Base-by-base conservation (phyloP, 2,113 vertebrate genomes). In the Plestiodon gilberti region DNA sequence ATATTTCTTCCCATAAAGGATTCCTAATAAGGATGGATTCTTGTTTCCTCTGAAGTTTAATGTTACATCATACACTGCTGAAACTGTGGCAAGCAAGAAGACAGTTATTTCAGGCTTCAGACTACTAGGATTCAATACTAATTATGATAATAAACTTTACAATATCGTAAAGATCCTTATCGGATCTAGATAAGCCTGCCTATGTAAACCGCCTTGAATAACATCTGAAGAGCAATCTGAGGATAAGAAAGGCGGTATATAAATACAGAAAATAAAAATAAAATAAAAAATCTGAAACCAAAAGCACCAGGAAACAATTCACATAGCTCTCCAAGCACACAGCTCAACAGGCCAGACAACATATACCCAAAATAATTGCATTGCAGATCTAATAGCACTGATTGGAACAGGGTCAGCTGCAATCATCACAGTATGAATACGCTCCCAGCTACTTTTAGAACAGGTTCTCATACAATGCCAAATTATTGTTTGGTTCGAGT, bases 31-130 rank as follows among this genome's bases (percentile, higher is more conserved):
- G 17, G 99, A 99, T 0, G 99, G 99, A 88, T 97, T 99, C 93
- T 99, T 98, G 91, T 98, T 98, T 92, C 97, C 97, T 96, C 98
- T 97, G 96, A 99, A 99, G 95, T 99, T 99, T 77, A 99, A 96
- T 25, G 99, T 99, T 91, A 99, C 99, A 22, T 99, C 99, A 9
- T 99, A 99, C 57, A 99, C 98, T 52, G 99, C 99, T 75, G 96
- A 94, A 61, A 99, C 99, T 99, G 95, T 52, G 74, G 59, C 0
- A 71, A 33, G 59, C 85, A 88, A 90, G n/a, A 83, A 84, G 73
- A 77, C 0, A 90, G 73, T 91, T 88, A 90, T 0, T 84, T 48
- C 57, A 88, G 62, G 73, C 71, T 88, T 23, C 6, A 52, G 0
- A 0, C 6, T 62, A 81, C 65, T 2, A 1, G 65, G 25, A 89